phyloP scores from a whole-genome alignment of 2,888 invertebrate genomes.

The Euphydryas editha region DNA sequence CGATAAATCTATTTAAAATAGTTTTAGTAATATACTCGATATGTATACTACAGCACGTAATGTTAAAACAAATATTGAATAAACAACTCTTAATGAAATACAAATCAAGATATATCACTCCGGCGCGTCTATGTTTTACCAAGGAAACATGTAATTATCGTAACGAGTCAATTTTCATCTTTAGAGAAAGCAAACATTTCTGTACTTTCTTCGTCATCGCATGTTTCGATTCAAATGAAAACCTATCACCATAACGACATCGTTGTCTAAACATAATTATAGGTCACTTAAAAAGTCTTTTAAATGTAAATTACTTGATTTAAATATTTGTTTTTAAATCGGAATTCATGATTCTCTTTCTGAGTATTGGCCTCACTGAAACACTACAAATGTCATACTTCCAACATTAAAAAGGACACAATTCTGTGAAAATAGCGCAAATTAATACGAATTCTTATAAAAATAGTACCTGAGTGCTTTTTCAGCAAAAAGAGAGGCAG shows the following conservation, averaged over 20 bases:
- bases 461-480: not conserved
- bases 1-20: not conserved
- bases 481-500: not conserved
- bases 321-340: no score
- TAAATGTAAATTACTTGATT: no score
- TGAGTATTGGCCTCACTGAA: not conserved
- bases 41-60: not conserved
- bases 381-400: not conserved
- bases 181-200: constrained; percentile 50
- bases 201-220: constrained; percentile 48
- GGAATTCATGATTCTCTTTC: no score
- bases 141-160: constrained; percentile 46
- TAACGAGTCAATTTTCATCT: constrained; percentile 51
- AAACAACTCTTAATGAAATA: constrained; percentile 4
- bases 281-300: no score
- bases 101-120: constrained; percentile 4
- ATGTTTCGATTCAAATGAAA: constrained; percentile 32
- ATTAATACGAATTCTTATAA: not conserved
- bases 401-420: no score
- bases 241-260: constrained; percentile 8
- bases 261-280: not conserved
- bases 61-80: not conserved
- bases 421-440: not conserved
- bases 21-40: not conserved
- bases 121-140: constrained; percentile 40